Evolutionary conservation across 2,888 invertebrate genomes (phyloP), one percentile per base, ranked within the genome.

Genomic region (Ditylenchus weischeri): DNA sequence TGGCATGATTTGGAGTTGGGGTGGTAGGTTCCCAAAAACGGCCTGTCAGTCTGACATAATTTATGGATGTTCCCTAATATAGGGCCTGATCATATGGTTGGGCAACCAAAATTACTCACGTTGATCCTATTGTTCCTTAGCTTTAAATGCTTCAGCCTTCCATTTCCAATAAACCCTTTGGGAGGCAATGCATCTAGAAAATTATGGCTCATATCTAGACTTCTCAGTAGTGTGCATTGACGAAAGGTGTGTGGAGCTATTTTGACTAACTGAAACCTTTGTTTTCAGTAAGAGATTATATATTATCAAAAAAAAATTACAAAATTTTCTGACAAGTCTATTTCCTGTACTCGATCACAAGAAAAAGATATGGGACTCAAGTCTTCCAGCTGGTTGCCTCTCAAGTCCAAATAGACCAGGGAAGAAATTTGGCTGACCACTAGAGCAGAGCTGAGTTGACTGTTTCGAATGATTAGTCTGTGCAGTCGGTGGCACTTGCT

Each of bases 191-290:
- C 67, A 47, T 57, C 64, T 0, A 79, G 57, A 0, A 77, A 76
- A 66, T 79, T 79, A 10, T 70, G 61, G 43, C 72, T 73, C n/a
- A 79, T 58, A 62, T 79, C 79, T 4, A 79, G 66, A 7, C 76
- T 70, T 21, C 76, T 69, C n/a, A 79, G 67, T 29, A 75, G 72
- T 0, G 50, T 54, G 54, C 75, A 75, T 29, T 75, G 74, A 10
- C 74, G 61, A 65, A 80, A 79, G 0, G 79, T 78, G 64, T 76
- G 73, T 10, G 73, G 69, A 6, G 75, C 75, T 38, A 80, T 64
- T 7, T 70, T 69, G 1, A 71, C 59, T 13, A 80, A 76, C 79
- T 80, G 70, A 18, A 72, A 64, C n/a, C 6, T 50, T 50, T 19
- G n/a, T 19, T 4, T 5, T 4, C 21, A 19, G 6, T 50, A 50